Base-by-base conservation (phyloP, 1,140 invertebrate genomes). In the Portunus trituberculatus region DNA sequence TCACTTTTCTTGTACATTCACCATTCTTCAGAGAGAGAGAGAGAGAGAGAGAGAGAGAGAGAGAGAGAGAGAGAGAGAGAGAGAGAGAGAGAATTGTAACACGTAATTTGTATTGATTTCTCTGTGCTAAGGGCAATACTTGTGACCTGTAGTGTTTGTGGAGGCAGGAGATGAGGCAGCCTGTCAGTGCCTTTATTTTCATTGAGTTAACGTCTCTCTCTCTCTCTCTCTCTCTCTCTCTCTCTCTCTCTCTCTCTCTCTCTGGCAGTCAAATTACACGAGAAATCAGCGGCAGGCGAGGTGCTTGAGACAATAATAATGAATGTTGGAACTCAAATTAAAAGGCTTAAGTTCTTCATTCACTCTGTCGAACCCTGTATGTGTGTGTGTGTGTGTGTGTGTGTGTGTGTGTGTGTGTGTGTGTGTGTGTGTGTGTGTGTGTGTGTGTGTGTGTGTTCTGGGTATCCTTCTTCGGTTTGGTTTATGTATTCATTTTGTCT, bases 311-410 rank as follows among this genome's bases (percentile, higher is more conserved):
- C 67, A 76, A 76, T 76, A 76, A 76, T 76, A 76, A 76, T 76
- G 67, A 76, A n/a, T n/a, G 20, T 76, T 76, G 67, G 25, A 76
- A 76, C 67, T n/a, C 67, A 25, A 76, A 76, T 76, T 76, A 76
- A 39, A 7, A 8, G 67, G 67, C 20, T 76, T 20, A n/a, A 76
- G 67, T 76, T 76, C 67, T 76, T 76, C 16, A 76, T 76, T 88
- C 7, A 88, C 4, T 39, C 39, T 39, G 39, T 88, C 12, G 87
- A 45, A 28, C 87, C 20, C 12, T 39, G 87, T 39, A n/a, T 88
- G 87, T 88, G 25, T 10, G 87, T 88, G 87, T 39, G 87, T 88
- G 46, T 39, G 87, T 88, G 31, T 88, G 46, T 88, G 46, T 88
- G 46, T 25, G 14, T 39, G 14, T 45, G 0, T 39, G 14, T 39